Conservation (phyloP, 2,113 vertebrate species). For the Lycaon pictus region DNA sequence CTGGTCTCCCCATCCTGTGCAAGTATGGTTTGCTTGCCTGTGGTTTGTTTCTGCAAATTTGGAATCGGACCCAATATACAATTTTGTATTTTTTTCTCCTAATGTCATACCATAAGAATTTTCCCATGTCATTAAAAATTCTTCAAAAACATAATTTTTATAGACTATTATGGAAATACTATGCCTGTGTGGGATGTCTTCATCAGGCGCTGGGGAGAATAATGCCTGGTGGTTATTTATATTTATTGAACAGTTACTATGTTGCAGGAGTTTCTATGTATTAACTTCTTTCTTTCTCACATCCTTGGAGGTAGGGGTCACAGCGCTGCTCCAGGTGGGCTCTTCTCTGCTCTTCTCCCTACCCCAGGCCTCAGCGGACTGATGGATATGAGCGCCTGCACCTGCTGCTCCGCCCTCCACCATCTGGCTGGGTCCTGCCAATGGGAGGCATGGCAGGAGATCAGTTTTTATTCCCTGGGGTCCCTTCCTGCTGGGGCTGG, state of each 20-base stretch:
- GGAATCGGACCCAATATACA: neutral
- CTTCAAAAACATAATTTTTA: neutral
- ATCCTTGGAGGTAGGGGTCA: neutral
- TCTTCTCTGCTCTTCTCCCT: neutral
- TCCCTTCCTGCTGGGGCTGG: neutral
- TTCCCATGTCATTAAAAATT: constrained; percentile 52
- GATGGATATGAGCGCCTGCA: neutral
- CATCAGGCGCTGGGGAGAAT: neutral
- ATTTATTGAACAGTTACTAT: neutral
- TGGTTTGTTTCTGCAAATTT: neutral
- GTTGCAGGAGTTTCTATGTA: neutral
- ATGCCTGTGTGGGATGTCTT: neutral
- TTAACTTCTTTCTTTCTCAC: neutral
- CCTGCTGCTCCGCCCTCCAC: neutral
- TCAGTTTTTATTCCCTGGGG: neutral
- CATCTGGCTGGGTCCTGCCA: neutral
- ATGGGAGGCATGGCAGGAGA: neutral
- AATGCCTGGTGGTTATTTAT: neutral
- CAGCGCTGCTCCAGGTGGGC: neutral
- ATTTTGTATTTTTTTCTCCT: constrained; percentile 24
- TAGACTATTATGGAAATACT: neutral
- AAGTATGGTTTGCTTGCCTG: neutral
- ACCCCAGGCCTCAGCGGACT: neutral
- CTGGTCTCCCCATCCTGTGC: neutral
- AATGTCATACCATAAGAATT: neutral